Evolutionary conservation across 2,888 invertebrate genomes (phyloP), one percentile per base, ranked within the genome.

Genomic region (Tipula confusa): DNA sequence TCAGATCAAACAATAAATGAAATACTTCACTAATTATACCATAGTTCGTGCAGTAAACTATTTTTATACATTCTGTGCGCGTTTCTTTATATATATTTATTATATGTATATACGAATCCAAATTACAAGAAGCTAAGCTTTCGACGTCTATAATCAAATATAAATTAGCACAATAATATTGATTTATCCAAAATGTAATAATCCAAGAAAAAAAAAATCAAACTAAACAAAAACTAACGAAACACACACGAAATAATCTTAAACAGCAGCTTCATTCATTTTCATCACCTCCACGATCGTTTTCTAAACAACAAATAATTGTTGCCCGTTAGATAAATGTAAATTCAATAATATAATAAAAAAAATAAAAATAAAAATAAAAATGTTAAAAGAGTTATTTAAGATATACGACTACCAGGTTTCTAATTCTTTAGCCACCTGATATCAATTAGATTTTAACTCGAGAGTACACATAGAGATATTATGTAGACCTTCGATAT

Each of bases 141-240:
- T 64, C 64, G 64, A 64, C 64, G 24, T 64, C 64, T 64, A 64
- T 64, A 64, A 64, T 64, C 64, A 64, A 64, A 64, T 24, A 64
- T 64, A 64, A 64, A 64, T 64, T 64, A 64, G 64, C 64, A 64
- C 64, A 64, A 64, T 64, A 64, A 64, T 64, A 64, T 64, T 64
- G 64, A 64, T 64, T 64, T 24, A 64, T 64, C 64, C 64, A 64
- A 7, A 64, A 64, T 9, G 7, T 24, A 33, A 64, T 43, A 15
- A 13, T 36, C 36, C 36, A 36, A 1, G 15, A 13, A 15, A 11
- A 38, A 11, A 36, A 36, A 36, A 9, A 2, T 36, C 11, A n/a
- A n/a, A n/a, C n/a, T n/a, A n/a, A n/a, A 33, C 33, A 1, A 9
- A 9, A 1, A 33, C 33, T 6, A 9, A 33, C 33, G 15, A 43